Conservation (phyloP, 2,113 vertebrate species). For the Arenaria interpres region DNA sequence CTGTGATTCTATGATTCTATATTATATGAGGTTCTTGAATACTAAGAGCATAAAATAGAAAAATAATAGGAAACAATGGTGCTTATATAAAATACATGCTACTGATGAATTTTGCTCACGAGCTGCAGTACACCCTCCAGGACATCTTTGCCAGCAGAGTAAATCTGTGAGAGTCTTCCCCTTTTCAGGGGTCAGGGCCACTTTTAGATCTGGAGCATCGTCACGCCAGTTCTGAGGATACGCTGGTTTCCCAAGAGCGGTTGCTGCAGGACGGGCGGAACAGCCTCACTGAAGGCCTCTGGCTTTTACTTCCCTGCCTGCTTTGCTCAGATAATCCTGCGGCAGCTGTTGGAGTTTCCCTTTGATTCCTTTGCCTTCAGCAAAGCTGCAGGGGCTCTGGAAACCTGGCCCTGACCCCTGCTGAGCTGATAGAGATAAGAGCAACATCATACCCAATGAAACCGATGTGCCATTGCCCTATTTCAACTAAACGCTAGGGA, state of each 20-base stretch:
- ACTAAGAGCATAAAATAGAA: neutral
- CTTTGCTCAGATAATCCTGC: slow-evolving; percentile 15
- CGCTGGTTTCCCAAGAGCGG: neutral
- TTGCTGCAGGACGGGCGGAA: neutral
- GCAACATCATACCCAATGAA: neutral
- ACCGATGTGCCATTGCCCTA: neutral
- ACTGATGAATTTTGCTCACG: neutral
- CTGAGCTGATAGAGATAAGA: slow-evolving; percentile 12
- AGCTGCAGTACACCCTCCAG: neutral
- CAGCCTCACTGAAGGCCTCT: fast-evolving
- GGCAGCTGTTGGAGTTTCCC: neutral
- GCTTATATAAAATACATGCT: neutral
- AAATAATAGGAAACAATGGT: neutral
- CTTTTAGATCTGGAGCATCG: neutral
- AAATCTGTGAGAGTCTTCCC: neutral
- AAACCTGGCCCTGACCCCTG: slow-evolving; percentile 15
- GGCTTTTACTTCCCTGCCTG: neutral
- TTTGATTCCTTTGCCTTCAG: slow-evolving; percentile 20
- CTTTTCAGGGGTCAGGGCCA: neutral
- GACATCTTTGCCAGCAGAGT: neutral
- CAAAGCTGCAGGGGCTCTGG: neutral
- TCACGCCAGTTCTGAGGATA: fast-evolving
- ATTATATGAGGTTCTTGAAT: neutral
- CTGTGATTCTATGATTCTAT: neutral
- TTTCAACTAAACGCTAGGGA: neutral